Base-by-base conservation (phyloP, 2,113 vertebrate species). In the Hydrochoerus hydrochaeris region DNA sequence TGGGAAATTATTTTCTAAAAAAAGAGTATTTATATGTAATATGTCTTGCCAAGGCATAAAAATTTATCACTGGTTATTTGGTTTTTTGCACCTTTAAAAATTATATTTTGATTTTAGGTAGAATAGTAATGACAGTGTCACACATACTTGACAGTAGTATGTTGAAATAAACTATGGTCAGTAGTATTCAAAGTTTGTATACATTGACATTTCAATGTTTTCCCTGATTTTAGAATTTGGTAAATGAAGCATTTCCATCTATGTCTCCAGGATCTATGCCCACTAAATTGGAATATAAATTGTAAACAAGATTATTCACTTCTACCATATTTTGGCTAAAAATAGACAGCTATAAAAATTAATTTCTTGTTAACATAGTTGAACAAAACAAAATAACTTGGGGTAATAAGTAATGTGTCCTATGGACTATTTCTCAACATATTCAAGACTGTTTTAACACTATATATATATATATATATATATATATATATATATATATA, bases 1-100 rank as follows among this genome's bases (percentile, higher is more conserved):
- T 96, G 32, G 49, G 95, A 97, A 97, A 90, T 82, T 67, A 52
- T 69, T 78, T 35, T 2, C 35, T 95, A 35, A 35, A 87, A 77
- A 24, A 24, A 85, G 83, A 96, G 44, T 24, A 93, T 65, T n/a
- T 96, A 8, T 30, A 87, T 54, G 77, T 14, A 95, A 62, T 4
- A 58, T 46, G n/a, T 38, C 49, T 97, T 94, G 26, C 58, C 80
- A 93, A 52, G 17, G 83, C 17, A 93, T 94, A 84, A 58, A 85
- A 94, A 88, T 26, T 84, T 92, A 77, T 86, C 35, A 35, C 85
- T 4, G 83, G n/a, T 94, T 85, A 96, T 80, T 30, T 81, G 4
- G 8, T 7, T 78, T 11, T 81, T 75, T 88, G 10, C 35, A 88
- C 7, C 52, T 57, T 35, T 20, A 69, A 85, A 7, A 35, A 77